A percentile compares a stretch with the other conserved stretches of the same genome.
These are phyloP conservation scores for Acleris emargana DNA, from an alignment of 2,888 invertebrate genomes.

Conservation along the genomic window DNA sequence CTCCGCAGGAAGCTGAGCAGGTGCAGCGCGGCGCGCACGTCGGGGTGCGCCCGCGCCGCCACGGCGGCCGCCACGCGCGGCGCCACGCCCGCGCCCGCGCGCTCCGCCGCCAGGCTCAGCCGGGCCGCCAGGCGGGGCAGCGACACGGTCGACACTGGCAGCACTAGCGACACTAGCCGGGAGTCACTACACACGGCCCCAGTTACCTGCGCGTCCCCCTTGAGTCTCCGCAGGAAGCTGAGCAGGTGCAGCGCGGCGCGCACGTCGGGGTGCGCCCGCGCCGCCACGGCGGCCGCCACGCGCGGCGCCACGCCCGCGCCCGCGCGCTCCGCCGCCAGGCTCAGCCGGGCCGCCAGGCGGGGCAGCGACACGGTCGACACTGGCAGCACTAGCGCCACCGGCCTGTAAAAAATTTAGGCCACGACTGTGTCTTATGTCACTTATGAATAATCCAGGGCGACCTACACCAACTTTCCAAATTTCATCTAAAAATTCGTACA, in stretches of 20 bases:
- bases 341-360: constrained; percentile 83
- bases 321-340: constrained; percentile 86
- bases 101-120: too few species aligned
- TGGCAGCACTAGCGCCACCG: constrained; percentile 89
- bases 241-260: constrained; percentile 95
- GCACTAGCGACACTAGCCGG: constrained; percentile 85
- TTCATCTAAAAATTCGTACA: too few species aligned
- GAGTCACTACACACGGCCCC: too few species aligned
- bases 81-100: too few species aligned
- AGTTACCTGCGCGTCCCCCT: constrained; percentile 59
- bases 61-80: too few species aligned
- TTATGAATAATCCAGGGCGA: too few species aligned
- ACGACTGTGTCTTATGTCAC: too few species aligned
- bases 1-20: constrained; percentile 90
- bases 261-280: constrained; percentile 94
- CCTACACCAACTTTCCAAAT: too few species aligned
- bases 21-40: constrained; percentile 96
- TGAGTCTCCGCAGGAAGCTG: constrained; percentile 86
- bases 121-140: constrained; percentile 83
- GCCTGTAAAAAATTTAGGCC: constrained; percentile 63
- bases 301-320: constrained; percentile 86
- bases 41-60: constrained; percentile 93
- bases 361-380: constrained; percentile 85
- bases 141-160: constrained; percentile 87
- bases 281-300: constrained; percentile 89